Percentiles rank a stretch among this genome's conserved stretches.
phyloP scores from a whole-genome alignment of 2,888 invertebrate species.

The Hedya salicella region DNA sequence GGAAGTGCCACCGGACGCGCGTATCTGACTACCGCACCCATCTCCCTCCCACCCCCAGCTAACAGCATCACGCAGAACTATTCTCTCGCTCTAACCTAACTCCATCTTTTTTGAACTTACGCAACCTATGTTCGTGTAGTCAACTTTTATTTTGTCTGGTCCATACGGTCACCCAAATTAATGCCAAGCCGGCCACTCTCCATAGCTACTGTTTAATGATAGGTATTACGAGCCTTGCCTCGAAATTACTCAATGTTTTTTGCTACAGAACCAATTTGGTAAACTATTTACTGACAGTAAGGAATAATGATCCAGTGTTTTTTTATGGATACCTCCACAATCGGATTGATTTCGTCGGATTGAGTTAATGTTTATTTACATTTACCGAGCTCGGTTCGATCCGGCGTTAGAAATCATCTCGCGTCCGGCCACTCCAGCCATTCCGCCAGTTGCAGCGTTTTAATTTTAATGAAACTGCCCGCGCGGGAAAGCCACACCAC shows the following conservation, averaged over 20 bases:
- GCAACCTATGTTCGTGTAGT: slow-evolving; percentile 61
- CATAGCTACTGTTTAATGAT: slow-evolving; percentile 73
- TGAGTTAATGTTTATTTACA: slow-evolving; percentile 36
- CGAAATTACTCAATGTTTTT: slow-evolving; percentile 43
- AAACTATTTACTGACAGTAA: slow-evolving; percentile 41
- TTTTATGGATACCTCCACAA: slow-evolving; percentile 8
- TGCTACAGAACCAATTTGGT: slow-evolving; percentile 39
- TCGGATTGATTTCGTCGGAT: slow-evolving; percentile 26
- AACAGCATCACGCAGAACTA: slow-evolving; percentile 64
- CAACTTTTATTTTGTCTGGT: slow-evolving; percentile 75
- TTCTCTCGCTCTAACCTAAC: slow-evolving; percentile 62
- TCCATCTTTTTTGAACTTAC: slow-evolving; percentile 60
- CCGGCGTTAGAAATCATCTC: slow-evolving; percentile 78
- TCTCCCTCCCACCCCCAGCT: slow-evolving; percentile 67
- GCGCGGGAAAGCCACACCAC: slow-evolving; percentile 83
- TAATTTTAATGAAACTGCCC: slow-evolving; percentile 84
- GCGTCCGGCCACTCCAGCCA: slow-evolving; percentile 79
- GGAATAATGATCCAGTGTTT: slow-evolving; percentile 33
- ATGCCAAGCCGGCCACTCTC: slow-evolving; percentile 64
- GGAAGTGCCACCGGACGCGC: slow-evolving; percentile 79
- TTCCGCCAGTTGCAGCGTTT: slow-evolving; percentile 79
- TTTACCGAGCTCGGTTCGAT: slow-evolving; percentile 23
- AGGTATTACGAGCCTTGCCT: slow-evolving; percentile 57
- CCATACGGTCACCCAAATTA: slow-evolving; percentile 70
- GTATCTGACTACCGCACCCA: slow-evolving; percentile 80